Percentiles rank a stretch among this genome's conserved stretches.
phyloP scores from a whole-genome alignment of 2,888 invertebrate genomes.

The Parnassius orleans region DNA sequence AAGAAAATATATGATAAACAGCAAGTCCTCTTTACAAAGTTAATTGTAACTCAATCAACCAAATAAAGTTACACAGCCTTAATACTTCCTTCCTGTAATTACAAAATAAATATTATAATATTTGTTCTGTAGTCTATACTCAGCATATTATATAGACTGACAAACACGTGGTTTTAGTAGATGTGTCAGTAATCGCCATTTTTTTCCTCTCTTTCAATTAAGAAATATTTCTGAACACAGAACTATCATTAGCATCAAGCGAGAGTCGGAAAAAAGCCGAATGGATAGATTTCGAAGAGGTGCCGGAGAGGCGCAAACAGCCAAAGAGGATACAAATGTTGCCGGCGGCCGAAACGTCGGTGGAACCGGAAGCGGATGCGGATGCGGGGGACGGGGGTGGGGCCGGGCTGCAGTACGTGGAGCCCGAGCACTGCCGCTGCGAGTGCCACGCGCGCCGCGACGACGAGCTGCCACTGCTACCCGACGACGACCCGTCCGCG shows the following conservation, averaged over 20 bases:
- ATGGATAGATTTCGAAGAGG: constrained; percentile 94
- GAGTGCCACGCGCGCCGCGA: constrained; percentile 87
- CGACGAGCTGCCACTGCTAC: constrained; percentile 54
- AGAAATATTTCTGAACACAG: constrained; percentile 1
- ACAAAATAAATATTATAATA: no score
- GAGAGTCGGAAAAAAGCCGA: constrained; percentile 67
- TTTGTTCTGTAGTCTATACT: no score
- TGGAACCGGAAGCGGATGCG: constrained; percentile 57
- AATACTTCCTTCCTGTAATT: no score
- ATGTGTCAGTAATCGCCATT: no score
- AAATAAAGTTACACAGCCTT: no score
- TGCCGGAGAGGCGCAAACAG: constrained; percentile 90
- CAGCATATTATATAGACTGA: no score
- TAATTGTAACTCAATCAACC: no score
- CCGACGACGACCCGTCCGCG: constrained; percentile 35
- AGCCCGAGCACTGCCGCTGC: constrained; percentile 93
- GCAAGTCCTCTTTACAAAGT: no score
- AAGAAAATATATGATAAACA: no score
- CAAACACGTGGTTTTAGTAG: no score
- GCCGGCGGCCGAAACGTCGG: constrained; percentile 78
- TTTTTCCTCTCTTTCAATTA: no score
- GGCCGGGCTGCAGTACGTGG: constrained; percentile 87
- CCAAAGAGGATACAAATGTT: constrained; percentile 92
- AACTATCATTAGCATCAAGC: constrained; percentile 34
- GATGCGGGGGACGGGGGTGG: constrained; percentile 64